Percentiles rank a stretch among this genome's conserved stretches.
phyloP scores from a whole-genome alignment of 2,797 vertebrate genomes.

The Phyllotis vaccarum region DNA sequence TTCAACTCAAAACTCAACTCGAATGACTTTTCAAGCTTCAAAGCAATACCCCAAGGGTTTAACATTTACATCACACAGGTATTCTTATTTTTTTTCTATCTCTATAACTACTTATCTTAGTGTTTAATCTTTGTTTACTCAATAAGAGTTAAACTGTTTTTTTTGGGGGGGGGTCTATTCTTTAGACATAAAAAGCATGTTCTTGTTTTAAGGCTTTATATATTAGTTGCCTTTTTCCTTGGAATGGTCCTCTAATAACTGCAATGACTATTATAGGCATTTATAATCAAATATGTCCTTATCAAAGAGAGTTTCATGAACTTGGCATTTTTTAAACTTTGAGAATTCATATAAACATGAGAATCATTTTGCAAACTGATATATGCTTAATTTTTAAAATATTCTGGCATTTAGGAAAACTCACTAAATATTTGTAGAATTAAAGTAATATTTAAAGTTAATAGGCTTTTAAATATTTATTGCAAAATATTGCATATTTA shows the following conservation, averaged over 20 bases:
- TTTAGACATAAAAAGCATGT: not conserved
- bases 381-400: not conserved
- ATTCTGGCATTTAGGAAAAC: not conserved
- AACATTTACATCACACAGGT: too few species aligned
- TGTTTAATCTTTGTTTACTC: not conserved
- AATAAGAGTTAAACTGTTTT: not conserved
- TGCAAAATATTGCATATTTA: not conserved
- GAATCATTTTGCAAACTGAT: not conserved
- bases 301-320: not conserved
- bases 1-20: too few species aligned
- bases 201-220: not conserved
- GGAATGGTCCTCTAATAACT: not conserved
- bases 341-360: not conserved
- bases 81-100: not conserved
- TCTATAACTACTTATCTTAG: not conserved
- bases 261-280: not conserved
- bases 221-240: not conserved
- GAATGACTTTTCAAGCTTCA: too few species aligned
- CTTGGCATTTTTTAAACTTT: not conserved
- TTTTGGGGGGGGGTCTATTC: not conserved
- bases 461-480: not conserved
- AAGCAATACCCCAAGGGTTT: too few species aligned
- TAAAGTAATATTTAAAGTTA: not conserved
- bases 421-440: slow-evolving; percentile 12
- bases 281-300: not conserved